Conservation (phyloP, 2,113 vertebrate genomes). For the Catharus bicknelli region DNA sequence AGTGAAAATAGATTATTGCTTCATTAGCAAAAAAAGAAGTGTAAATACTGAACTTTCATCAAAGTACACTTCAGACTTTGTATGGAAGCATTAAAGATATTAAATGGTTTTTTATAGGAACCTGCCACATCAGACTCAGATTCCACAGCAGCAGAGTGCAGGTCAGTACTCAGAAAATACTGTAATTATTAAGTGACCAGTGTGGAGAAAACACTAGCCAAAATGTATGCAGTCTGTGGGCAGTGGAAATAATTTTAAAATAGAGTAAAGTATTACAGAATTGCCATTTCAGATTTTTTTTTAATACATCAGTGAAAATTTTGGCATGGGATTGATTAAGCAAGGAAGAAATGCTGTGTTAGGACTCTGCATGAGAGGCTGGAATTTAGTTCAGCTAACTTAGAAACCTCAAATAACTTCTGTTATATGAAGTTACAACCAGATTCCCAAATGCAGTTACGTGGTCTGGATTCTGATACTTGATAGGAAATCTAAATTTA, state of each 20-base stretch:
- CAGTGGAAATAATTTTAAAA: neutral
- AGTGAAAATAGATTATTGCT: neutral
- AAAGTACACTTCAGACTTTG: neutral
- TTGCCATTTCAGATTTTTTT: neutral
- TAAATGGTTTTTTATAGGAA: slow-evolving; percentile 83
- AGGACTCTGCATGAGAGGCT: neutral
- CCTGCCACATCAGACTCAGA: slow-evolving; percentile 94
- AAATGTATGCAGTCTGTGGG: neutral
- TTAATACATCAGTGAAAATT: neutral
- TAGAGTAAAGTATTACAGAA: neutral
- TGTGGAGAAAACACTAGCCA: neutral
- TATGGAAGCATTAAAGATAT: neutral
- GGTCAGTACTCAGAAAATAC: slow-evolving; percentile 77
- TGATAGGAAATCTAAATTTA: neutral
- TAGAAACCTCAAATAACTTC: neutral
- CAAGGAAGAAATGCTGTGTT: neutral
- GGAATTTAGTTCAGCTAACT: neutral
- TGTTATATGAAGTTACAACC: neutral
- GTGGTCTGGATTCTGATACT: neutral
- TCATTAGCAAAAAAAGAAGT: neutral
- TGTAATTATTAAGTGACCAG: neutral
- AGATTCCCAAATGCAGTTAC: neutral
- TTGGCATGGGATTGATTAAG: neutral
- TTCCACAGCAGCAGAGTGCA: slow-evolving; percentile 93
- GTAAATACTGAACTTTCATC: neutral